Base-by-base conservation (phyloP, 1,140 invertebrate species). In the Eriosoma lanigerum region DNA sequence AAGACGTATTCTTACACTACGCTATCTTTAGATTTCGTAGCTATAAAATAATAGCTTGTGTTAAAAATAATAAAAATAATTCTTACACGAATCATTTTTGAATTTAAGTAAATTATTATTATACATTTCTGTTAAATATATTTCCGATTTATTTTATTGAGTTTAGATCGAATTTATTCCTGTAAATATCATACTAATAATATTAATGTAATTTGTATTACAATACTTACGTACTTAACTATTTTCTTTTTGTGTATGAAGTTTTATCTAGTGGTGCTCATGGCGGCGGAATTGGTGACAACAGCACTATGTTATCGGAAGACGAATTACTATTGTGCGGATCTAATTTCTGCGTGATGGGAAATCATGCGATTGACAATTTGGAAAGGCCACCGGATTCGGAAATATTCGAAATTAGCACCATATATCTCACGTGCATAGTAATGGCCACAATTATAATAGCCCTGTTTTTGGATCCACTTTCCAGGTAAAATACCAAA, bases 341-440 rank as follows among this genome's bases (percentile, higher is more conserved):
- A 1, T 92, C 94, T 0, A 92, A 94, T 84, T 96, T 94, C 86
- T 95, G 93, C 85, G 90, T 92, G 73, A 86, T 89, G 78, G 90
- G 89, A 3, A 86, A 87, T 46, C 87, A 87, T 81, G 90, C 89
- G 62, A 91, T 92, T 83, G 90, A 91, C 70, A 92, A 92, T 84
- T 85, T 95, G 62, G 88, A 91, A 83, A 86, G 93, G 52, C 94
- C 94, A 3, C 91, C 92, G 62, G 92, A 94, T 85, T 89, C 89
- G 62, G 93, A 96, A 87, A 93, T 96, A 85, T 94, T 93, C 86
- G 93, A 93, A 84, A 93, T 98, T 84, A 92, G 92, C 38, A 91
- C 92, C 76, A 96, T 98, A 82, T 98, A 97, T 86, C 87, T 97
- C 26, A 91, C 89, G 0, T 97, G 94, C 84, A 93, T 96, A 21